A percentile compares a stretch with the other conserved stretches of the same genome.
Conservation (phyloP, 2,888 invertebrate genomes). For the Tenthredo livida region DNA sequence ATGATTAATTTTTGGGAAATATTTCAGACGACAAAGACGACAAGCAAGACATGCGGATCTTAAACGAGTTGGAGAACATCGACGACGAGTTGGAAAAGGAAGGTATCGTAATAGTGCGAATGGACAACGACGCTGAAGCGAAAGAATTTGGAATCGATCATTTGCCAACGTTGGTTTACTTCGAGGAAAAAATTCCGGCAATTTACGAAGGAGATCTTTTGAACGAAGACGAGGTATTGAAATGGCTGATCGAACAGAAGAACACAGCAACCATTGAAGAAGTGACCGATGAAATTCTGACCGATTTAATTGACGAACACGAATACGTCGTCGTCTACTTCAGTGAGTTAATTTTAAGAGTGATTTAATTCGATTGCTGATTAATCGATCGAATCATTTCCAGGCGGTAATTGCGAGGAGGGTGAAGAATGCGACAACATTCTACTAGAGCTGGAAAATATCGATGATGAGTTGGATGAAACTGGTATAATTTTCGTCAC, state of each 20-base stretch:
- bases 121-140: conserved; percentile 94
- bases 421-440: conserved; percentile 93
- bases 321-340: conserved; percentile 97
- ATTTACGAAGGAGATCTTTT: conserved; percentile 94
- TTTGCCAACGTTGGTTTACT: conserved; percentile 91
- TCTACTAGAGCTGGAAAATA: conserved; percentile 92
- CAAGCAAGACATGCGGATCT: conserved; percentile 91
- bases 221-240: conserved; percentile 95
- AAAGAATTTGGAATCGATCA: conserved; percentile 95
- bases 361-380: neutral
- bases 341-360: conserved; percentile 81
- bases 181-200: conserved; percentile 94
- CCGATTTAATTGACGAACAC: conserved; percentile 91
- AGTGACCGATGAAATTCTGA: conserved; percentile 94
- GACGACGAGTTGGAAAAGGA: conserved; percentile 95
- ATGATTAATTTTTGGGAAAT: conserved; percentile 31
- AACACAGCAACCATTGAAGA: conserved; percentile 95
- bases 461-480: conserved; percentile 95
- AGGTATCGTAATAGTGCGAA: conserved; percentile 93
- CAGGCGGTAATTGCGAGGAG: conserved; percentile 91
- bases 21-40: conserved; percentile 92
- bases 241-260: conserved; percentile 93
- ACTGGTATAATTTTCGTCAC: conserved; percentile 96
- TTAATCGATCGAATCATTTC: conserved; percentile 57
- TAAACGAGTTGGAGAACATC: conserved; percentile 95